Evolutionary conservation across 2,797 vertebrate genomes (phyloP).

Genomic region (Hippoglossus hippoglossus): DNA sequence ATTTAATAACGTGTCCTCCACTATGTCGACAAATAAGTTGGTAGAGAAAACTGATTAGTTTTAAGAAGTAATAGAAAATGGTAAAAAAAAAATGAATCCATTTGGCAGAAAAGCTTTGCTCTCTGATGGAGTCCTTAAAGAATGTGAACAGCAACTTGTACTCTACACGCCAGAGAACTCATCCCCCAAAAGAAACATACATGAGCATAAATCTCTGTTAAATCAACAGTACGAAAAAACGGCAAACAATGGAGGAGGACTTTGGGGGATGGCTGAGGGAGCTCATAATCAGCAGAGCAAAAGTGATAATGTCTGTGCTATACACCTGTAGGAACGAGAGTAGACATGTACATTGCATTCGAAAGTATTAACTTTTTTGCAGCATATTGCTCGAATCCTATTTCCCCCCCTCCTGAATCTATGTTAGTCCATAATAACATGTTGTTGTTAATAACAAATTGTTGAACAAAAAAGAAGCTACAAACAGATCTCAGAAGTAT

Average conservation of each 20-base stretch:
- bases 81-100: no score
- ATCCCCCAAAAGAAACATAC: conserved; percentile 8
- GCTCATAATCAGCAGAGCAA: not conserved
- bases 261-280: not conserved
- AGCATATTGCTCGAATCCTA: no score
- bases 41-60: not conserved
- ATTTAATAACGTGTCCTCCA: not conserved
- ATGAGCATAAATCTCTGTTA: not conserved
- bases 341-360: not conserved
- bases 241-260: not conserved
- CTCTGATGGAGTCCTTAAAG: not conserved
- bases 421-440: no score
- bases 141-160: not conserved
- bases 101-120: not conserved
- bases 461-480: no score
- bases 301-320: not conserved
- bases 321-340: not conserved
- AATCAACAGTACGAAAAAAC: not conserved
- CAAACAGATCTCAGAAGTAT: no score
- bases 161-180: not conserved
- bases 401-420: no score
- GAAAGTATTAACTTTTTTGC: no score
- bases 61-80: no score
- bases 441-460: no score
- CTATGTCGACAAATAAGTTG: not conserved